A percentile compares a stretch with the other conserved stretches of the same genome.
Conservation (phyloP, 2,888 invertebrate genomes). For the Molorchus minor region DNA sequence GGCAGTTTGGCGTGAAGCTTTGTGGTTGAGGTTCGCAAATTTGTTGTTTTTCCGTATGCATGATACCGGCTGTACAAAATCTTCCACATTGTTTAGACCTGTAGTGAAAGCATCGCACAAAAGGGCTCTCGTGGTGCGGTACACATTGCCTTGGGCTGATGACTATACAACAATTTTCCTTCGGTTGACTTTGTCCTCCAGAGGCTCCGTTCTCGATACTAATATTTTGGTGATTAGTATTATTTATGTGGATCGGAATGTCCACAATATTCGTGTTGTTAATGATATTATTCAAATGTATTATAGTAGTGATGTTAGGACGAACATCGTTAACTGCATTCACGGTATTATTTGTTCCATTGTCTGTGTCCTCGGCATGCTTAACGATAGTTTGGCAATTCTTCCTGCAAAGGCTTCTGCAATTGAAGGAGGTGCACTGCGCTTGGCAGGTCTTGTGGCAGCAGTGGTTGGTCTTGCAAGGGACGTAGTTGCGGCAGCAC, state of each 20-base stretch:
- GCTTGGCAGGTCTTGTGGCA: constrained; percentile 59
- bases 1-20: constrained; percentile 48
- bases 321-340: constrained; percentile 30
- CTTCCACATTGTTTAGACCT: constrained; percentile 56
- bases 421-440: constrained; percentile 54
- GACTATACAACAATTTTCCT: constrained; percentile 55
- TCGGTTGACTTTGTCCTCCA: neutral
- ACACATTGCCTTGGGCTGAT: constrained; percentile 59
- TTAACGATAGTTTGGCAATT: constrained; percentile 46
- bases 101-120: constrained; percentile 56
- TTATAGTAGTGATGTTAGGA: constrained; percentile 61
- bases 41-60: constrained; percentile 56
- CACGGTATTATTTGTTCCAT: neutral
- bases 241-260: constrained; percentile 59
- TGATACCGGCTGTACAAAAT: constrained; percentile 54
- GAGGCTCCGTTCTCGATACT: constrained; percentile 42
- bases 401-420: constrained; percentile 54
- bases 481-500: constrained; percentile 46
- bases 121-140: constrained; percentile 48
- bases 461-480: constrained; percentile 55
- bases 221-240: constrained; percentile 59
- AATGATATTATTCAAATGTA: constrained; percentile 60
- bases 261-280: constrained; percentile 62
- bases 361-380: constrained; percentile 14
- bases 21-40: constrained; percentile 41